phyloP scores from a whole-genome alignment of 2,797 vertebrate genomes.

The Tachyglossus aculeatus region DNA sequence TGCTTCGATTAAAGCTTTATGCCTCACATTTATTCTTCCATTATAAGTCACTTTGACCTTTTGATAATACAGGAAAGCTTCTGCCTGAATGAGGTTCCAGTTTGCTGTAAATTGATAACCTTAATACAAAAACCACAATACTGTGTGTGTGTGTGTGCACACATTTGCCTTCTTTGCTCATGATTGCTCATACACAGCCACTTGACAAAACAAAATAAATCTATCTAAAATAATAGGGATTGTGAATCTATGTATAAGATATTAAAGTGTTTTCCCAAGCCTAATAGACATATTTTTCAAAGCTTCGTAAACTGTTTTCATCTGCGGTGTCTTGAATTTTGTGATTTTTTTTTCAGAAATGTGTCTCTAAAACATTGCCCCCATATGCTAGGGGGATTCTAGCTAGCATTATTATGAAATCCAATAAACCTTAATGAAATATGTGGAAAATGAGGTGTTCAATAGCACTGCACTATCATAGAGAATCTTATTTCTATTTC shows the following conservation, averaged over 20 bases:
- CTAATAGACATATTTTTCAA: constrained; percentile 15
- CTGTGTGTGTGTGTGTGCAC: too few relatives aligned
- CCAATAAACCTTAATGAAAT: constrained; percentile 11
- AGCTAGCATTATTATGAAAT: constrained; percentile 13
- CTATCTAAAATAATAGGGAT: constrained; percentile 33
- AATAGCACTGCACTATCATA: constrained; percentile 29
- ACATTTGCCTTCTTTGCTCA: constrained; percentile 9
- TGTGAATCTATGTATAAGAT: constrained; percentile 15
- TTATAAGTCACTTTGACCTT: constrained; percentile 51
- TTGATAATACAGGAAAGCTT: constrained; percentile 42
- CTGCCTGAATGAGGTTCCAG: constrained; percentile 52
- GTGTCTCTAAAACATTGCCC: background rate
- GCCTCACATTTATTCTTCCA: constrained; percentile 29
- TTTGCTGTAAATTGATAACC: constrained; percentile 48
- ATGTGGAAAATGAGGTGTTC: constrained; percentile 27
- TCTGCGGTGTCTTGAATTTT: constrained; percentile 6
- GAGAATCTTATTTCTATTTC: constrained; percentile 10
- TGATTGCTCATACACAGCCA: background rate
- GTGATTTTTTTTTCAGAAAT: constrained; percentile 21
- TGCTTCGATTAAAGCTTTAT: constrained; percentile 29
- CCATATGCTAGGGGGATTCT: constrained; percentile 14
- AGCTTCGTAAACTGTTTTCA: constrained; percentile 44
- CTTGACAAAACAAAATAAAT: constrained; percentile 10
- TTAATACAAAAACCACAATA: constrained; percentile 30
- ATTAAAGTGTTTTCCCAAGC: constrained; percentile 13